phyloP scores from a whole-genome alignment of 2,113 vertebrate genomes.

The Suncus etruscus region DNA sequence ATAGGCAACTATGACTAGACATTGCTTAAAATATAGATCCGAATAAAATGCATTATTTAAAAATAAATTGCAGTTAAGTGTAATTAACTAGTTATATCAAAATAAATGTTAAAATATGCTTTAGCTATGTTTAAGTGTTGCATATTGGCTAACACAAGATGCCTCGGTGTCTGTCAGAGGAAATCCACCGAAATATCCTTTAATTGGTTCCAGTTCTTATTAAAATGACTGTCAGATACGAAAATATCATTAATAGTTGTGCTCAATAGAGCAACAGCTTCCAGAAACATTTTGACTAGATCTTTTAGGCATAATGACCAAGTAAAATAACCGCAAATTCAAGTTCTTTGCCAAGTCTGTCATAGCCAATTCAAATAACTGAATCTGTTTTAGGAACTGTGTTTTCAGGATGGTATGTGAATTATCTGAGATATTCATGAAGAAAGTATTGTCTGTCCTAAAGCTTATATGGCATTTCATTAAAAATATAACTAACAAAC shows the following conservation, averaged over 20 bases:
- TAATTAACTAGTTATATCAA: conserved; percentile 40
- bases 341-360: conserved; percentile 54
- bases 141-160: conserved; percentile 38
- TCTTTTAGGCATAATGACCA: conserved; percentile 5
- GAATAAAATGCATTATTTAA: conserved; percentile 61
- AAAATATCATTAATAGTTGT: conserved; percentile 52
- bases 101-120: conserved; percentile 17
- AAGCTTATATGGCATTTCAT: conserved; percentile 11
- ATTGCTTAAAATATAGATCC: neutral
- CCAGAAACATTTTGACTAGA: conserved; percentile 49
- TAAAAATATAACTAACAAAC: conserved; percentile 27
- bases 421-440: conserved; percentile 34
- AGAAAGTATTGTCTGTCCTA: neutral
- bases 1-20: neutral
- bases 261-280: conserved; percentile 34
- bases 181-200: conserved; percentile 53
- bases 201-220: conserved; percentile 46
- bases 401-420: neutral
- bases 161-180: conserved; percentile 27
- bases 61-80: neutral
- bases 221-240: conserved; percentile 56
- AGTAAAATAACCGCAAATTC: conserved; percentile 45
- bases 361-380: conserved; percentile 24
- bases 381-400: conserved; percentile 2
- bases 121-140: conserved; percentile 6